Base-by-base conservation (phyloP, 2,888 invertebrate species). In the Epinotia demarniana region DNA sequence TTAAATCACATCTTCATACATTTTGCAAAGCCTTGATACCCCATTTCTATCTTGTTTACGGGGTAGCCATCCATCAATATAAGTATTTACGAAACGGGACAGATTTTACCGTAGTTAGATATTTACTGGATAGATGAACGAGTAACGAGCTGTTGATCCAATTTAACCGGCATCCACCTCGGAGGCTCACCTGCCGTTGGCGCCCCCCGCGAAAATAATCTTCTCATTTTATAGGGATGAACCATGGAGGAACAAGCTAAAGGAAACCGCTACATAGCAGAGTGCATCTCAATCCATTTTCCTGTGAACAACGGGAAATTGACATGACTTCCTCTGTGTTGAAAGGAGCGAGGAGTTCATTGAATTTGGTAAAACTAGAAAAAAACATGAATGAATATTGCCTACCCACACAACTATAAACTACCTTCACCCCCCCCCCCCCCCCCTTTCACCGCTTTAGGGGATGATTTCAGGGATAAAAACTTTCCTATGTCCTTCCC, bases 141-240 rank as follows among this genome's bases (percentile, higher is more conserved):
- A 55, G 64, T 60, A 68, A 66, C 60, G 49, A 75, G 69, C 60
- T 64, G 55, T 33, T 71, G 71, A 71, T 75, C 75, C 71, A 71
- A 71, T 75, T 75, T 55, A 18, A 55, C 63, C 69, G 63, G 58
- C 60, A 49, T 18, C 69, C 63, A n/a, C 49, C 58, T 46, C 64
- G 58, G 49, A 64, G 70, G 70, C 70, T 60, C 61, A 46, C 64
- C 71, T 80, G 78, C 78, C 80, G 79, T 78, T 81, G 80, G 77
- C 76, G 75, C 80, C 80, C 75, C 80, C 80, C 76, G 78, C 78
- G 77, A 79, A 77, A 78, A 80, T 83, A 83, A 82, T 82, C 78
- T 79, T 78, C 81, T 82, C 80, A 81, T 76, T 77, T 78, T 77
- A 78, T 80, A 83, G 81, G 81, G 67, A 66, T 66, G 53, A 66